phyloP scores from a whole-genome alignment of 2,888 invertebrate species.

The Melinopterus prodromus region DNA sequence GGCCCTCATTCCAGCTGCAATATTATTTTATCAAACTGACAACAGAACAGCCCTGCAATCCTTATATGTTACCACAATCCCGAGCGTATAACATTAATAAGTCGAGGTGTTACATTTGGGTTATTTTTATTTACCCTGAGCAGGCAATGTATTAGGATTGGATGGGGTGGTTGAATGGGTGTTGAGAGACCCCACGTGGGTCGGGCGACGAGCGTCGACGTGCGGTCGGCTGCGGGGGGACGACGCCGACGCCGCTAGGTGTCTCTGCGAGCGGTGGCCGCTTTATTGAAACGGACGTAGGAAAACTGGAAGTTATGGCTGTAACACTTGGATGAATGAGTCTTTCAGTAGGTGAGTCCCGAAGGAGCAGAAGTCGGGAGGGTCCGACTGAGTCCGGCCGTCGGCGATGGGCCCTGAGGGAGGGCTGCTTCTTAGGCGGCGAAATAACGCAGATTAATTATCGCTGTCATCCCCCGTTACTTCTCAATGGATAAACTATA shows the following conservation, averaged over 20 bases:
- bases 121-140: background rate
- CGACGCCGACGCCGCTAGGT: background rate
- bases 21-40: background rate
- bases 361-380: constrained; percentile 46
- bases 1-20: no score
- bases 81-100: constrained; percentile 4
- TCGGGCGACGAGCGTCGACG: background rate
- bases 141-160: constrained; percentile 4
- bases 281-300: constrained; percentile 38
- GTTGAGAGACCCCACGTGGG: background rate
- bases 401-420: constrained; percentile 56
- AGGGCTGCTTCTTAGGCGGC: constrained; percentile 56
- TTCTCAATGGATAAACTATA: constrained; percentile 60
- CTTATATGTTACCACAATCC: background rate
- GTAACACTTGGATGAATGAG: constrained; percentile 44
- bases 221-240: background rate
- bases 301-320: constrained; percentile 43
- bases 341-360: constrained; percentile 46
- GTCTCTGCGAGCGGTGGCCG: constrained; percentile 7
- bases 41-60: background rate
- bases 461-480: constrained; percentile 60
- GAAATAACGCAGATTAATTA: constrained; percentile 62
- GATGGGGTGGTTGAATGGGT: background rate
- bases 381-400: constrained; percentile 46
- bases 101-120: background rate